Conservation (phyloP, 2,797 vertebrate genomes). For the Clarias fuscus region DNA sequence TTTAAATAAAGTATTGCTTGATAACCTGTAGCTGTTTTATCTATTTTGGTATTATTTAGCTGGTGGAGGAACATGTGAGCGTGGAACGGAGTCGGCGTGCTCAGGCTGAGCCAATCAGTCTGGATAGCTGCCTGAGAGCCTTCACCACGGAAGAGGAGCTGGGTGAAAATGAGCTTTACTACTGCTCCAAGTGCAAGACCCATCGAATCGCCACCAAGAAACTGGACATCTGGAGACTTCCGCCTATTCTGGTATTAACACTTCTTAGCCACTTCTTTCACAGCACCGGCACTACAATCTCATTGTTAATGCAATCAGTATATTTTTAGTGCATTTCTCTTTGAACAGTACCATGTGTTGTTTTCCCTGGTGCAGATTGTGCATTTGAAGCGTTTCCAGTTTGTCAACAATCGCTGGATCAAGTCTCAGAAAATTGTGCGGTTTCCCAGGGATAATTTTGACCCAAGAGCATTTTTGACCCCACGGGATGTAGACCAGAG, state of each 20-base stretch:
- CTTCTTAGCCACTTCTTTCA: neutral
- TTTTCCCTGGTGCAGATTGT: conserved; percentile 80
- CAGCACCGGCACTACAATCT: neutral
- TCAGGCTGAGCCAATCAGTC: conserved; percentile 95
- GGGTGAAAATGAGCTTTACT: conserved; percentile 97
- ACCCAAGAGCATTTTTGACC: conserved; percentile 94
- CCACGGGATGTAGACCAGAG: conserved; percentile 81
- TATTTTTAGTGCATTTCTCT: neutral
- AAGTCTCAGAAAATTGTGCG: conserved; percentile 99
- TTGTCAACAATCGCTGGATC: conserved; percentile 98
- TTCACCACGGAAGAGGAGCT: conserved; percentile 97
- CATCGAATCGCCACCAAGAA: conserved; percentile 98
- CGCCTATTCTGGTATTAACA: conserved; percentile 85
- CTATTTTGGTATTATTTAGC: conserved; percentile 68
- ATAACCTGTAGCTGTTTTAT: neutral
- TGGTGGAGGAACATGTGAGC: conserved; percentile 94
- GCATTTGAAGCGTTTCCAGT: conserved; percentile 97
- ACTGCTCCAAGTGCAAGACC: conserved; percentile 97
- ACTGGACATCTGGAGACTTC: conserved; percentile 97
- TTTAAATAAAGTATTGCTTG: neutral
- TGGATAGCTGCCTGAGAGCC: conserved; percentile 94
- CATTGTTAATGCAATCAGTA: neutral
- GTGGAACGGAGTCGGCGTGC: conserved; percentile 92
- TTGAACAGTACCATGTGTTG: neutral
- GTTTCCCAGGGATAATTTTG: conserved; percentile 91